Evolutionary conservation across 1,140 invertebrate species (phyloP), one percentile per base, ranked within the genome.

Genomic region (Popillia japonica): DNA sequence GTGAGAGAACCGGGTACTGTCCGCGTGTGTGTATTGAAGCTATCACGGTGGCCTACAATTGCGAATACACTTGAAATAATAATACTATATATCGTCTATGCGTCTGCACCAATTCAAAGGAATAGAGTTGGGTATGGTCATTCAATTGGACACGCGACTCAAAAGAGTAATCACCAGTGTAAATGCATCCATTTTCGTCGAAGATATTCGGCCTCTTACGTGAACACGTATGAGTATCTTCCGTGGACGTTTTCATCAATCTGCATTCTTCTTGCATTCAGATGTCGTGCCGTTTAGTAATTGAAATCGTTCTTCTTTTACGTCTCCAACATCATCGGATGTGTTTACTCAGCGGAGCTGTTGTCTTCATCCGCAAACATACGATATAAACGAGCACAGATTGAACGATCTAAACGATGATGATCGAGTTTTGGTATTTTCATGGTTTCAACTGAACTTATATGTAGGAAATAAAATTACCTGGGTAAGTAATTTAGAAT

Each of bases 61-160:
- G 78, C 78, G 75, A 79, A 79, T 73, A 73, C 78, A 79, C 72
- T 77, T 79, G 76, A 79, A 79, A 80, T 78, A 80, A 80, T 80
- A 78, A 80, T 72, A 22, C 55, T 40, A 76, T 76, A 76, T 27
- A 68, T 68, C 61, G 61, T 34, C 78, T 48, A 78, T 78, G 27
- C 4, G 77, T 80, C 79, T 75, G 76, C 68, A 34, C 76, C 61
- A 74, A 78, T 78, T 80, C 78, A 80, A 78, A 73, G 76, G 79
- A 64, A 72, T 73, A 40, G 27, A 34, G 55, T 79, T 79, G 80
- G 78, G 11, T 79, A 78, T 80, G 78, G 78, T 80, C 78, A 76
- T 78, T 80, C 80, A 80, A 80, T 80, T 80, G 80, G 80, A 80
- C 80, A 80, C 80, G 80, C 80, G 80, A 77, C 80, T 79, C 41